phyloP scores from a whole-genome alignment of 2,113 vertebrate genomes.

The Coracopsis vasa region DNA sequence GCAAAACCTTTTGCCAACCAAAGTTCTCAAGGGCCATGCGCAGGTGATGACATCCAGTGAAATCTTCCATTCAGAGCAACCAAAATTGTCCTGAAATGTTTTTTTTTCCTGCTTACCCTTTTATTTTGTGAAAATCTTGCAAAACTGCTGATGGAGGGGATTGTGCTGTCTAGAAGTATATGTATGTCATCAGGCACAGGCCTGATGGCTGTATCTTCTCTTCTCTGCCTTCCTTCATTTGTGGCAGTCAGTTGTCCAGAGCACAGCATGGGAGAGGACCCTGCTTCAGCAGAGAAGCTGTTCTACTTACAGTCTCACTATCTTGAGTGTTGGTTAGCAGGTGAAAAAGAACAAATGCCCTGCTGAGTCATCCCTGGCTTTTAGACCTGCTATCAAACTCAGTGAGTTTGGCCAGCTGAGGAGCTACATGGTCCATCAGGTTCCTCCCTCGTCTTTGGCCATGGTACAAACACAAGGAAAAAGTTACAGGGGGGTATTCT shows the following conservation, averaged over 20 bases:
- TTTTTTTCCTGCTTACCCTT: neutral
- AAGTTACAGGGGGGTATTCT: neutral
- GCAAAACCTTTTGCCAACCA: neutral
- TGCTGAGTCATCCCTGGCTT: neutral
- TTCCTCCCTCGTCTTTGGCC: neutral
- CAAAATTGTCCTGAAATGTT: neutral
- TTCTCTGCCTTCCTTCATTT: neutral
- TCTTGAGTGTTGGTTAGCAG: neutral
- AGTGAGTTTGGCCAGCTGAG: neutral
- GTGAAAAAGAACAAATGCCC: neutral
- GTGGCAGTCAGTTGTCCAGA: neutral
- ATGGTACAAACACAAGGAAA: neutral
- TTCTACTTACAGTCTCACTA: neutral
- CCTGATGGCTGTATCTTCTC: neutral
- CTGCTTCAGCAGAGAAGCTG: neutral
- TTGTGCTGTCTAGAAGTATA: neutral
- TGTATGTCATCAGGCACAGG: neutral
- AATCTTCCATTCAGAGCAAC: neutral
- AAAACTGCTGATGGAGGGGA: neutral
- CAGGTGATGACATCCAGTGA: conserved; percentile 36
- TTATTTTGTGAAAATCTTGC: neutral
- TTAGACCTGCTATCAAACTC: neutral
- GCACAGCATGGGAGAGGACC: neutral
- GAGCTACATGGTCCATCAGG: neutral
- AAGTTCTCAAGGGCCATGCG: neutral